Evolutionary conservation across 1,140 invertebrate genomes (phyloP).

Genomic region (Plectus sambesii): DNA sequence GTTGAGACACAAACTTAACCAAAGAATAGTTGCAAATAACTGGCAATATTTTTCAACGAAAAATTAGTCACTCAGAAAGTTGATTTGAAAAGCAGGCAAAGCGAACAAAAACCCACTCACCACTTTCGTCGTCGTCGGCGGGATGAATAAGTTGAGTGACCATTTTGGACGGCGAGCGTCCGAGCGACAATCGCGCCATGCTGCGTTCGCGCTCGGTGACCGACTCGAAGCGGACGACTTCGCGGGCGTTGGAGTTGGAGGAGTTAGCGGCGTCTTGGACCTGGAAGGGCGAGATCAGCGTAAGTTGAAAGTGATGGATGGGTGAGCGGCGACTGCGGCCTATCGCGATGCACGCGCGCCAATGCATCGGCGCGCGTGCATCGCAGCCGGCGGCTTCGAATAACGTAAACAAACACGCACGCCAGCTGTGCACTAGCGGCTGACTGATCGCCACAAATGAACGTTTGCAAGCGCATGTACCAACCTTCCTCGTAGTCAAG

Average conservation of each 20-base stretch:
- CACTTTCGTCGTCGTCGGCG: constrained; percentile 62
- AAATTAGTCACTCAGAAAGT: constrained; percentile 7
- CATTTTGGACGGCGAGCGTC: constrained; percentile 51
- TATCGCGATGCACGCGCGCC: no score
- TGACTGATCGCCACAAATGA: constrained; percentile 10
- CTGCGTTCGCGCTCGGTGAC: constrained; percentile 70
- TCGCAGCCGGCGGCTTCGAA: no score
- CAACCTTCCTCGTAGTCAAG: constrained; percentile 21
- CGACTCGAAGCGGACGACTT: constrained; percentile 68
- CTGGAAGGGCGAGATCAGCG: no score
- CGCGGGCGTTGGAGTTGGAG: constrained; percentile 50
- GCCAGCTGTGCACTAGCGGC: not conserved
- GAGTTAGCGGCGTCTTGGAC: constrained; percentile 7
- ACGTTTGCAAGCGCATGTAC: constrained; percentile 6
- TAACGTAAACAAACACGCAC: not conserved
- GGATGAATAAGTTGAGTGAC: constrained; percentile 47
- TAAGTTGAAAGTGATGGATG: no score
- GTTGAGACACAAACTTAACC: no score
- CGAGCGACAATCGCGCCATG: constrained; percentile 57
- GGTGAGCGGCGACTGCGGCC: no score
- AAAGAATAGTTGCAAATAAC: constrained; percentile 12
- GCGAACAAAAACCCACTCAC: constrained; percentile 49
- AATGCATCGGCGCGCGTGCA: no score
- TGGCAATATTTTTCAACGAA: constrained; percentile 12
- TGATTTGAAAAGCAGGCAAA: no score